Percentiles rank a stretch among this genome's conserved stretches.
phyloP scores from a whole-genome alignment of 1,140 invertebrate genomes.

The Drosophila pandora region DNA sequence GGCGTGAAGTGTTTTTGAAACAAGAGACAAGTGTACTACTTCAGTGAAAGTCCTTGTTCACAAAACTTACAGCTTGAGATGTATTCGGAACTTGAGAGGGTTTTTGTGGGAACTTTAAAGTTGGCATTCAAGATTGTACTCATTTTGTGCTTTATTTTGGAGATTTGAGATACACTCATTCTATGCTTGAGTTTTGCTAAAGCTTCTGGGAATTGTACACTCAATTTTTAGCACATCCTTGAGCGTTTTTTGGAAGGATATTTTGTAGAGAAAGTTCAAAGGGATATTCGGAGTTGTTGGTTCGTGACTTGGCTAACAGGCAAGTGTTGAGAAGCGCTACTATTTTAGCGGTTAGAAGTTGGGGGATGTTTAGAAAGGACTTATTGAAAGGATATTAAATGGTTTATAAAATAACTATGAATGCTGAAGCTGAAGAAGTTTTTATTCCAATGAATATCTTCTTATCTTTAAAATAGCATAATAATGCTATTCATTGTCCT shows the following conservation, averaged over 20 bases:
- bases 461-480: too few species aligned
- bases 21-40: not conserved
- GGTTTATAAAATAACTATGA: too few species aligned
- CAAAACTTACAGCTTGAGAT: not conserved
- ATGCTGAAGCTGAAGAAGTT: too few species aligned
- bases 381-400: too few species aligned
- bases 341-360: not conserved
- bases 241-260: not conserved
- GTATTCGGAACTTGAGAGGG: not conserved
- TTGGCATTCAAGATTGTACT: too few species aligned
- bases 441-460: too few species aligned
- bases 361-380: not conserved
- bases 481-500: too few species aligned
- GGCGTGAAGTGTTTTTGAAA: not conserved
- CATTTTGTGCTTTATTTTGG: too few species aligned
- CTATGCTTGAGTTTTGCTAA: not conserved
- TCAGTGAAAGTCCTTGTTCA: not conserved
- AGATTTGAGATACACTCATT: not conserved
- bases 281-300: not conserved
- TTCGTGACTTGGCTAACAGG: not conserved
- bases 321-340: not conserved
- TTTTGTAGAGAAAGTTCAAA: not conserved
- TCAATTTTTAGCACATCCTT: constrained; percentile 1
- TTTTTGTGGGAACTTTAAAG: too few species aligned
- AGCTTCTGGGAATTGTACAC: not conserved